Evolutionary conservation across 1,140 invertebrate genomes (phyloP), one percentile per base, ranked within the genome.

Genomic region (Anthonomus grandis): DNA sequence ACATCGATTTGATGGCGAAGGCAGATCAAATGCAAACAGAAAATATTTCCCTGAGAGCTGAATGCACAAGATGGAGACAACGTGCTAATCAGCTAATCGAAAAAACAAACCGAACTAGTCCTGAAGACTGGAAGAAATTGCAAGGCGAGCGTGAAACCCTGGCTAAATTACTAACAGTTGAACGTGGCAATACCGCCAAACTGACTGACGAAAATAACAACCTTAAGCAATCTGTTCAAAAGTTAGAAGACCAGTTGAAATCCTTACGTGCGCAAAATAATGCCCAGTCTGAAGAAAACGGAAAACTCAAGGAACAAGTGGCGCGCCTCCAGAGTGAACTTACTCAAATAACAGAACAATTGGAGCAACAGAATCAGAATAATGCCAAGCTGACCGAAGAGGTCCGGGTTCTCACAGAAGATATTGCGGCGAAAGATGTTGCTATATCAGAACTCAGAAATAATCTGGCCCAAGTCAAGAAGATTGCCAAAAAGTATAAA

Each of bases 401-500:
- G 44, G 75, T 86, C 27, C 64, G 75, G 1, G 81, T 81, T 62
- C 60, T 89, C 3, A 83, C 76, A 31, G 89, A 91, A 67, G 87
- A 91, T 38, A 62, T 86, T 1, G 77, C 79, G 4, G 77, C 76
- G 22, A 90, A 89, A 68, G 83, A 87, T 65, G 79, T 79, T 17
- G 74, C 81, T n/a, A 75, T 89, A 5, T 81, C 76, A 34, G 89
- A 93, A 52, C 81, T 85, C 9, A 84, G 82, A 57, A 88, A 85
- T 66, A 91, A 90, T 66, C 82, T 91, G 70, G 75, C 85, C 59
- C 87, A 94, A 77, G 84, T 96, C 39, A 83, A 90, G 61, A 92
- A 90, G 70, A 93, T 96, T 68, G 94, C 91, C 2, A 89, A 93
- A 60, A 93, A 93, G 66, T 96, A 96, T 69, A 95, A 95, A 72